Base-by-base conservation (phyloP, 2,888 invertebrate species). In the Tholera decimalis region DNA sequence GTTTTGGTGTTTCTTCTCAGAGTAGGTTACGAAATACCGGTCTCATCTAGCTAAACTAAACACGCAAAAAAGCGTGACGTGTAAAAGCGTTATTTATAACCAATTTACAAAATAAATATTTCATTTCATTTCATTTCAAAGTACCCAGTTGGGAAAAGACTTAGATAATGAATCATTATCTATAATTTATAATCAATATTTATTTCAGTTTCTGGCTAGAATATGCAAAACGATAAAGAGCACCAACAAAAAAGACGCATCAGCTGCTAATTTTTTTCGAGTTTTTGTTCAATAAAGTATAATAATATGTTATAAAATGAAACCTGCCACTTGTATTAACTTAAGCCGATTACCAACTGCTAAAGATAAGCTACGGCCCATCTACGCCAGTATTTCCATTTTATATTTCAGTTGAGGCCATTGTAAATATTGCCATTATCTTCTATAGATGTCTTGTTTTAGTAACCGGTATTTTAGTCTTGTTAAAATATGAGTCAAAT, bases 311-410 rank as follows among this genome's bases (percentile, higher is more conserved):
- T 8, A 28, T 11, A 20, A 8, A 30, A 37, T 37, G 0, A 41
- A 2, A 8, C 2, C 39, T 24, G 28, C n/a, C 69, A 55, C n/a
- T 22, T 55, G 50, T 65, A 20, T 43, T 54, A 3, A 50, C 43
- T 50, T 28, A 5, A 33, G 47, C 33, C 11, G 8, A 11, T 26
- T 30, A 24, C 9, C 22, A 20, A 5, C 9, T 18, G 15, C 49
- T 71, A 4, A 46, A 46, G 11, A 26, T 49, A 46, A 15, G 15
- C 0, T 15, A 26, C n/a, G 20, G 13, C 15, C 35, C 13, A 15
- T 20, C 15, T 13, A 46, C 30, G 22, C 55, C 20, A 5, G 13
- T 35, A 11, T 33, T 33, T 33, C 3, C 3, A 35, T 35, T 35
- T 35, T 15, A 35, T 35, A n/a, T n/a, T n/a, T n/a, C n/a, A n/a